Conservation (phyloP, 2,113 vertebrate genomes). For the Charina bottae region DNA sequence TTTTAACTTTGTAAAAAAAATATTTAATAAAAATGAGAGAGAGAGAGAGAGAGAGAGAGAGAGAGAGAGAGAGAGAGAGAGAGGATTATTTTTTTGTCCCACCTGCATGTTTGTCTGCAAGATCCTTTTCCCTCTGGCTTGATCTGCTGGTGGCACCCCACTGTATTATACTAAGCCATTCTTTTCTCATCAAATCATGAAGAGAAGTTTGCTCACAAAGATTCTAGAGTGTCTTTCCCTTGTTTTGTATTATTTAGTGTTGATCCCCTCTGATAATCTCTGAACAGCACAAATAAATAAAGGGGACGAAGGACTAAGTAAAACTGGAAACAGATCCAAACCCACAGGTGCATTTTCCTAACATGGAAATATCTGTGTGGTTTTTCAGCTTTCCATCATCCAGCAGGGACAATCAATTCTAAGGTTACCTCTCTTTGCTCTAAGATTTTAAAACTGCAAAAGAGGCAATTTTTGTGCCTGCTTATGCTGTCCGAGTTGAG, state of each 20-base stretch:
- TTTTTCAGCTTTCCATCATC: conserved; percentile 75
- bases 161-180: conserved; percentile 71
- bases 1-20: background rate
- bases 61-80: background rate
- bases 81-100: background rate
- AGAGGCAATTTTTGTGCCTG: conserved; percentile 76
- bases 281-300: conserved; percentile 22
- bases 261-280: conserved; percentile 61
- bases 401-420: conserved; percentile 73
- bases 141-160: conserved; percentile 74
- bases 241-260: conserved; percentile 59
- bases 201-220: conserved; percentile 36
- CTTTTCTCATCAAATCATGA: conserved; percentile 42
- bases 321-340: conserved; percentile 73
- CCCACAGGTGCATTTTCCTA: conserved; percentile 73
- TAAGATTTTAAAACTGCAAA: conserved; percentile 60
- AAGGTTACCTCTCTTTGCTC: conserved; percentile 73
- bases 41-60: background rate
- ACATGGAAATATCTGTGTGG: conserved; percentile 77
- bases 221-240: conserved; percentile 66
- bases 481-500: conserved; percentile 58
- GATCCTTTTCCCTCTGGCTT: conserved; percentile 63
- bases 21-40: background rate
- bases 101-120: background rate
- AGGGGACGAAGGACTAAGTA: conserved; percentile 63